Base-by-base conservation (phyloP, 2,113 vertebrate species). In the Elanoides forficatus region DNA sequence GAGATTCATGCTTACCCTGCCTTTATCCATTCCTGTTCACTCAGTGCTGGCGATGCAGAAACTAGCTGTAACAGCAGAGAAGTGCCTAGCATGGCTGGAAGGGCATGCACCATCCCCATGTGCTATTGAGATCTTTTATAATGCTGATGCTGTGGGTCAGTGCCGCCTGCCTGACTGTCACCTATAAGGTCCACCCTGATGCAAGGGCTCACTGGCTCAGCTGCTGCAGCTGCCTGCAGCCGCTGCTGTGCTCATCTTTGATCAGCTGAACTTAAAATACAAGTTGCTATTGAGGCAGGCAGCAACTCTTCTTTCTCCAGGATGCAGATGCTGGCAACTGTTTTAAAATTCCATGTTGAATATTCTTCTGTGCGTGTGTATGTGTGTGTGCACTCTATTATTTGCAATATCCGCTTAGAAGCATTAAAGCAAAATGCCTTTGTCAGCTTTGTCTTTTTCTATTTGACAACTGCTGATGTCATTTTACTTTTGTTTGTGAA, bases 401-500 rank as follows among this genome's bases (percentile, higher is more conserved):
- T 53, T 93, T 88, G 71, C 67, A 87, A 43, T 50, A 76, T 56
- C 79, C 11, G 27, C 78, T 95, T 66, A 76, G 86, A 89, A 91
- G 17, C 20, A 56, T 75, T 86, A 91, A 71, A 76, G 40, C 21
- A 90, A 95, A 90, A 78, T 55, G 38, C 50, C 45, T 81, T 74
- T 89, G 80, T 65, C 86, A 56, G 63, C 43, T 92, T 92, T 82
- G 20, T 80, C 68, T 78, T 93, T 76, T 86, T 62, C 38, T 43
- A 52, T 95, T 74, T 96, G 71, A 90, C 55, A 88, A 15, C 52
- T 76, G 29, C 50, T 76, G 45, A 55, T 86, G 76, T 89, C 7
- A 83, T 90, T 91, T 91, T 71, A 47, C 55, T 71, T 94, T 88
- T 87, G 67, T 72, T 90, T 85, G 83, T 87, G 60, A 88, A 81